Base-by-base conservation (phyloP, 2,888 invertebrate genomes). In the Lasioglossum morio region DNA sequence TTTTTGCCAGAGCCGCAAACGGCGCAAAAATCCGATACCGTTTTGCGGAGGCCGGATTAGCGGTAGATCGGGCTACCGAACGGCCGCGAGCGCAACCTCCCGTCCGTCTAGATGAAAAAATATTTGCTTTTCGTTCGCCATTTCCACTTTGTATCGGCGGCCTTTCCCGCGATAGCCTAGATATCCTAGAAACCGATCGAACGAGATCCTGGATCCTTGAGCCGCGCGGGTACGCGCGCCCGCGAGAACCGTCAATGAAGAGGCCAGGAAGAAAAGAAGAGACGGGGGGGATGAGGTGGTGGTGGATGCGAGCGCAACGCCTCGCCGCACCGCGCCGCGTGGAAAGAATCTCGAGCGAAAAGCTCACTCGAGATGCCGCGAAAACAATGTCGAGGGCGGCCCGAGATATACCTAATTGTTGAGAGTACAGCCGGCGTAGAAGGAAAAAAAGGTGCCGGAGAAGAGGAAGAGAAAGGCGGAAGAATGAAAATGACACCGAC, bases 21-120 rank as follows among this genome's bases (percentile, higher is more conserved):
- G 87, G 92, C 92, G 91, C 91, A 93, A 93, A 93, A 94, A 93
- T 92, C 92, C 93, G 91, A 94, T 93, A 93, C 92, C 93, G 94
- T 93, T 94, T 94, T 92, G 93, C 92, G 88, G 92, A 90, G 89
- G 88, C 90, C 85, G 91, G 91, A 92, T 92, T 92, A 92, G 84
- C 91, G 90, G 86, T 90, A 91, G 91, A 92, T 92, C 91, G 88
- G 84, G 83, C 86, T 86, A 86, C 89, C 91, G 92, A 90, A 89
- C 84, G 81, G 79, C 63, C 63, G 30, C 63, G 19, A 30, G 60
- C 37, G 37, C 43, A 2, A 8, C 60, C 70, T 46, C n/a, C 46
- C 30, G 5, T 19, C 14, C 8, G 30, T 34, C 30, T 27, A 48
- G 73, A 74, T 69, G 86, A 74, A 82, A 86, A 86, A 85, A 85